Base-by-base conservation (phyloP, 2,113 vertebrate species). In the Sapajus apella region DNA sequence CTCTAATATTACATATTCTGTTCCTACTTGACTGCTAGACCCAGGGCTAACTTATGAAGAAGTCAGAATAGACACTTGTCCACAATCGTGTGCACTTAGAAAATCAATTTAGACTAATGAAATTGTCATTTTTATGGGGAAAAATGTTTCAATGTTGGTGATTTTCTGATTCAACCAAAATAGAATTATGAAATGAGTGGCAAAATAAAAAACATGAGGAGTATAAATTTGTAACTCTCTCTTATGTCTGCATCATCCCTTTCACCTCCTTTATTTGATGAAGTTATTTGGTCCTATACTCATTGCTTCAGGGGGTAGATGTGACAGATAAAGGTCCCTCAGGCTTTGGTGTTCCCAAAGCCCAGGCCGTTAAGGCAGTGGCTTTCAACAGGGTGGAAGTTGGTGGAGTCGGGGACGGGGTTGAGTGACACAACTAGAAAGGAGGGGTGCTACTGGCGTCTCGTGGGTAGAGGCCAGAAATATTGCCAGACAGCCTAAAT, bases 381-480 rank as follows among this genome's bases (percentile, higher is more conserved):
- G 6, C 68, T 91, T 80, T 68, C 35, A 64, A 7, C 21, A 43
- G 32, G 4, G 17, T 6, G 2, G 35, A 40, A 35, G 37, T 25
- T 3, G 8, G 43, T 45, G 20, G 3, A 9, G 9, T 55, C 0
- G 5, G 17, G 9, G 32, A 2, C 9, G 12, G 13, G 8, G 6
- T 30, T 50, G 21, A 20, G 30, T 77, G n/a, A 21, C 3, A 25
- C 40, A 27, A 4, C 3, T 47, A 30, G 6, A 82, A 40, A 30
- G 32, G 12, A 37, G 11, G 14, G 10, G 13, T 45, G 10, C 35
- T 55, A 14, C 13, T 17, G 18, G 35, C 13, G 40, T 83, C 66
- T n/a, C 47, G 21, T 40, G 11, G 50, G 21, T 16, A 68, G 27
- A 35, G 12, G 20, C 17, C 37, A 45, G 5, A 16, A 40, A 11